Evolutionary conservation across 2,797 vertebrate genomes (phyloP).

Genomic region (Remorina albescens): DNA sequence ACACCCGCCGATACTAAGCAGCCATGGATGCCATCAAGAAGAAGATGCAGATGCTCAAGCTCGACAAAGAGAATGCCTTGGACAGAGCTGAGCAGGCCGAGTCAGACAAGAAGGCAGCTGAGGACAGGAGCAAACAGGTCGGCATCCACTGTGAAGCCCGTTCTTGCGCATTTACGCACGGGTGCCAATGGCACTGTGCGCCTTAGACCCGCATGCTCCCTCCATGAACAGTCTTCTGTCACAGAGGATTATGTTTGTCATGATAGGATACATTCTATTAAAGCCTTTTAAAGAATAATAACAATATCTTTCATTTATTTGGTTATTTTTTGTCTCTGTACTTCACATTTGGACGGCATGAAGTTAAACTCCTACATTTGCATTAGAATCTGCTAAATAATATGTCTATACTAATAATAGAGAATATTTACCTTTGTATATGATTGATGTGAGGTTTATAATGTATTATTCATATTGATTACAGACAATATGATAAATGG

Average conservation of each 20-base stretch:
- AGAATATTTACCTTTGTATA: neutral
- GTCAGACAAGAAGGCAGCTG: conserved; percentile 96
- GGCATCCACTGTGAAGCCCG: conserved; percentile 57
- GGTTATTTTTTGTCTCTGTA: neutral
- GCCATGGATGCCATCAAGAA: conserved; percentile 99
- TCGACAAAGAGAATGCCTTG: conserved; percentile 99
- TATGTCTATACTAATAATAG: neutral
- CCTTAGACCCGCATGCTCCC: neutral
- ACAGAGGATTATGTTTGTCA: neutral
- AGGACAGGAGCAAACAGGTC: conserved; percentile 98
- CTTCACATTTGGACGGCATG: conserved; percentile 17
- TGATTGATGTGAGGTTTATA: neutral
- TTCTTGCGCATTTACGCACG: conserved; percentile 53
- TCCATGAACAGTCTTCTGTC: neutral
- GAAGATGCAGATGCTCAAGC: conserved; percentile 99
- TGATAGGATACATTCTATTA: neutral
- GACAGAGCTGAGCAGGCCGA: conserved; percentile 98
- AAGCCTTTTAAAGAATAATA: neutral
- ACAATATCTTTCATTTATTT: neutral
- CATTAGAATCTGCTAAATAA: neutral
- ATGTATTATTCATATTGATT: too few species aligned
- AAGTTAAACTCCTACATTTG: neutral
- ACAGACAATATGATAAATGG: neutral
- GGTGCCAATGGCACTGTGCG: conserved; percentile 29
- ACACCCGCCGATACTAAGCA: conserved; percentile 78